phyloP scores from a whole-genome alignment of 2,113 vertebrate species.

The Mastomys coucha region DNA sequence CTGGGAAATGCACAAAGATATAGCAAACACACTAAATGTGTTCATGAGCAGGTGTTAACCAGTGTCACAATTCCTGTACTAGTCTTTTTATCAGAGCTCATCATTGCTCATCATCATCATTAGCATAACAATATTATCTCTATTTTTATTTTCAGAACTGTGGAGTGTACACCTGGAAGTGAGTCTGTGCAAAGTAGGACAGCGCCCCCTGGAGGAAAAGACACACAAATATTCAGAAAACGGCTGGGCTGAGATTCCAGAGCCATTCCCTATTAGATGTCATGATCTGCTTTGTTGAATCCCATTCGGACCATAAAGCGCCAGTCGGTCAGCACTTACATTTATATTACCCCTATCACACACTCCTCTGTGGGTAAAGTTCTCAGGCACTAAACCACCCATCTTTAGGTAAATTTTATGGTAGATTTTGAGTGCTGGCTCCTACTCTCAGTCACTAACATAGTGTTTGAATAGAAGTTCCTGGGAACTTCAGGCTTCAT shows the following conservation, averaged over 20 bases:
- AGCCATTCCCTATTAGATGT: background rate
- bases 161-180: background rate
- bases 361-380: background rate
- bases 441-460: background rate
- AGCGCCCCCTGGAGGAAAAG: background rate
- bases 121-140: too few species aligned
- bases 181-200: background rate
- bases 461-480: background rate
- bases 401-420: background rate
- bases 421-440: background rate
- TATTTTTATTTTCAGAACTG: background rate
- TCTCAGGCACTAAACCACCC: background rate
- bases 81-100: background rate
- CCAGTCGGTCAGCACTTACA: background rate
- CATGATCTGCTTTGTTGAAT: background rate
- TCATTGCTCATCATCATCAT: background rate
- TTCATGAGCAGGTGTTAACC: background rate
- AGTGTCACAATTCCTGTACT: background rate
- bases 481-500: background rate
- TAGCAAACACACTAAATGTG: background rate
- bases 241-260: fast-evolving
- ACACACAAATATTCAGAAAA: background rate
- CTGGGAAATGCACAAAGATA: fast-evolving
- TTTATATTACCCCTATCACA: background rate
- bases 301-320: background rate